Conservation (phyloP, 2,797 vertebrate species). For the Hemibagrus guttatus region DNA sequence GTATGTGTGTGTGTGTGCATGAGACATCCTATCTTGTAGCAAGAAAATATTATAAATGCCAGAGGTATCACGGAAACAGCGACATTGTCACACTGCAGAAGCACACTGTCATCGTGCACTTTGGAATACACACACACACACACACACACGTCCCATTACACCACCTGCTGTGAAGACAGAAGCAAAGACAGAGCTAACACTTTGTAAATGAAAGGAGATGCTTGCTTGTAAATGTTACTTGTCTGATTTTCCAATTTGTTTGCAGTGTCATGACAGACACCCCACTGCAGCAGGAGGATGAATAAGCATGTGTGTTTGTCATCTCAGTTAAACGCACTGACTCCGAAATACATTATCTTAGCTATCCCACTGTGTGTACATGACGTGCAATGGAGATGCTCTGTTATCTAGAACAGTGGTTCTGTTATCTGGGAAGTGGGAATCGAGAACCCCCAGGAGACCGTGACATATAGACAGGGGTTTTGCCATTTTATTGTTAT, state of each 20-base stretch:
- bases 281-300: constrained; percentile 30
- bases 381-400: constrained; percentile 3
- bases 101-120: constrained; percentile 4
- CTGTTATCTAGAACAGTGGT: neutral
- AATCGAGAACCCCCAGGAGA: neutral
- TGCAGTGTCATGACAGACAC: constrained; percentile 45
- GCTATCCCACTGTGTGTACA: constrained; percentile 20
- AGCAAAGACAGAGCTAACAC: constrained; percentile 18
- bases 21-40: constrained; percentile 2
- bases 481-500: neutral
- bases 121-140: constrained; percentile 30
- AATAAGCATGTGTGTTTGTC: constrained; percentile 50
- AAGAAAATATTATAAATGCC: constrained; percentile 10
- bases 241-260: constrained; percentile 50
- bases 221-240: constrained; percentile 44
- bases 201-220: constrained; percentile 36
- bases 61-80: neutral
- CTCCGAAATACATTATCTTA: constrained; percentile 11
- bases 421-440: constrained; percentile 2
- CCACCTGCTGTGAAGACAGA: constrained; percentile 40
- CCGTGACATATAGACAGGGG: neutral
- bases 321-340: constrained; percentile 23
- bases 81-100: constrained; percentile 14
- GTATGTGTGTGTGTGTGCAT: constrained; percentile 58
- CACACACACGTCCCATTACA: constrained; percentile 45